Base-by-base conservation (phyloP, 1,140 invertebrate genomes). In the Drosophila ambigua region DNA sequence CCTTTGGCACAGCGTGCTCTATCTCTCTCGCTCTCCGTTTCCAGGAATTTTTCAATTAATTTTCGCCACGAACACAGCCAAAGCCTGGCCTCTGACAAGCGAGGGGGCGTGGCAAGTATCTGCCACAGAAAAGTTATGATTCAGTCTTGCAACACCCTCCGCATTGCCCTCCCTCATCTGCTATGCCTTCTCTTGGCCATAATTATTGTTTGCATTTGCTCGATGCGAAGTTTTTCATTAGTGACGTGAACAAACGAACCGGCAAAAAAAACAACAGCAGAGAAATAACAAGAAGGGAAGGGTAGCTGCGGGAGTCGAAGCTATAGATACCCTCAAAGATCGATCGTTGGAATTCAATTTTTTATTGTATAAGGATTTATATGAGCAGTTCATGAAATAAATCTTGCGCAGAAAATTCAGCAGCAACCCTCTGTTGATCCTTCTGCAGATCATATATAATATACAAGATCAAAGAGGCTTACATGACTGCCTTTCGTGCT, bases 191-290 rank as follows among this genome's bases (percentile, higher is more conserved):
- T 46, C 45, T 48, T 46, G 41, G 52, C 31, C 60, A 43, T 73
- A 74, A 73, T 73, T 73, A 73, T 73, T 73, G 69, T 73, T 73
- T 73, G 69, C 52, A 63, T 51, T 73, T 73, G 52, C 59, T 49
- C 69, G 71, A 57, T 73, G 69, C 69, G 71, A 55, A 50, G 60
- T 75, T 75, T 75, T 75, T 75, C 72, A 75, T 75, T 75, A 75
- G 72, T 66, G 73, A 44, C 31, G 65, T 53, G 58, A 69, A 58
- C 65, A 71, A 15, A 35, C 11, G 39, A 35, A 15, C 28, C 24
- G 15, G 9, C 20, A 13, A 26, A 44, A 55, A 59, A 11, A 61
- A 61, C 26, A 28, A 28, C 5, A 28, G 0, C 5, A 20, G 51
- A 16, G 51, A 9, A 57, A 35, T 2, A 43, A 57, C 24, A 44